Evolutionary conservation across 2,888 invertebrate species (phyloP).

Genomic region (Drosophila nr. medialis): DNA sequence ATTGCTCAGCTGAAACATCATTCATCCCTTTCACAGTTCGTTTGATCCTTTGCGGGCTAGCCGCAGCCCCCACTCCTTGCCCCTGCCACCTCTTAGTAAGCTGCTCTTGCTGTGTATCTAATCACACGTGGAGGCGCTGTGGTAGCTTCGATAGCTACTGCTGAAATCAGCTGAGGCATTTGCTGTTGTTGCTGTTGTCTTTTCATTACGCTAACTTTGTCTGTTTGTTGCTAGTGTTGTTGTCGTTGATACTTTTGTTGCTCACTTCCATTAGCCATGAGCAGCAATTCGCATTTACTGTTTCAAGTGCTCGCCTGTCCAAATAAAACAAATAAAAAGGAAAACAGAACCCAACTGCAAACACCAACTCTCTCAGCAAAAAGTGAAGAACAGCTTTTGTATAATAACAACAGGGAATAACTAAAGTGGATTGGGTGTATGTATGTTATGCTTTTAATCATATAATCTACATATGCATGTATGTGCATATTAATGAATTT

Average conservation of each 20-base stretch:
- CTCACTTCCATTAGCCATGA: slow-evolving; percentile 34
- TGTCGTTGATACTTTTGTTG: slow-evolving; percentile 12
- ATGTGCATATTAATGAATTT: slow-evolving; percentile 73
- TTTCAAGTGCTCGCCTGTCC: slow-evolving; percentile 27
- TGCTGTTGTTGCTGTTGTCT: slow-evolving; percentile 13
- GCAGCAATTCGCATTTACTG: slow-evolving; percentile 21
- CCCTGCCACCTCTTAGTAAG: slow-evolving; percentile 39
- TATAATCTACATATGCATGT: slow-evolving; percentile 67
- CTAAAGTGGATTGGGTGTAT: slow-evolving; percentile 19
- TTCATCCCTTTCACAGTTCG: slow-evolving; percentile 57
- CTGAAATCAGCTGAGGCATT: background rate
- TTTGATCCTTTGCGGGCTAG: slow-evolving; percentile 51
- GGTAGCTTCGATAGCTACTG: background rate
- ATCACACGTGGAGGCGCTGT: slow-evolving; percentile 38
- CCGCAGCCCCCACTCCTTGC: background rate
- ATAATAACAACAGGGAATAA: slow-evolving; percentile 11
- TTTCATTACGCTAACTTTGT: slow-evolving; percentile 32
- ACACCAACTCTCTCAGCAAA: slow-evolving; percentile 3
- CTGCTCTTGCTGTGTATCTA: slow-evolving; percentile 26
- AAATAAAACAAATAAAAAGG: slow-evolving; percentile 51
- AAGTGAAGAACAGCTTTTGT: slow-evolving; percentile 20
- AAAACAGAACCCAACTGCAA: slow-evolving; percentile 18
- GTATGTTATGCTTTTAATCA: slow-evolving; percentile 62
- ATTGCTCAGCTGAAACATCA: slow-evolving; percentile 11
- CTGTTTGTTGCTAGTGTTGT: slow-evolving; percentile 7